These are phyloP conservation scores for Anthrax anthrax DNA, from an alignment of 2,888 invertebrate species.

Conservation along the genomic window DNA sequence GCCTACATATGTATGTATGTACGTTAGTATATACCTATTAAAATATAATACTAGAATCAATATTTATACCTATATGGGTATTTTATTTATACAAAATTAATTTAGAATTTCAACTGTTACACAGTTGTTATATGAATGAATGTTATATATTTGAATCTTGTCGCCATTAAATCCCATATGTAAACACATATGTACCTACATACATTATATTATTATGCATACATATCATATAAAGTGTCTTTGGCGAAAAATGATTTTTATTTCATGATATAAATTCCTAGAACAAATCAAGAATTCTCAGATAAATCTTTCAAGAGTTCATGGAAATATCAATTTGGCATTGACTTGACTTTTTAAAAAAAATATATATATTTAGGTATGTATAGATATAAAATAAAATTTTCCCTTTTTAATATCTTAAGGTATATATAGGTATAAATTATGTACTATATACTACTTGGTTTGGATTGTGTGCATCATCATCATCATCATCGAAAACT, in stretches of 20 bases:
- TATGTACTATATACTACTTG: too few relatives aligned
- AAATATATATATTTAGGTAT: neutral
- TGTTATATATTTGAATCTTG: too few relatives aligned
- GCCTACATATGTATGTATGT: slow-evolving; percentile 4
- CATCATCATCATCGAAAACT: too few relatives aligned
- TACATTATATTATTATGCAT: too few relatives aligned
- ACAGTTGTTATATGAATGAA: too few relatives aligned
- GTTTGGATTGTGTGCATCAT: too few relatives aligned
- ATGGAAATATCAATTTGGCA: slow-evolving; percentile 4
- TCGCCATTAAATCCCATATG: too few relatives aligned
- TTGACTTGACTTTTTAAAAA: neutral
- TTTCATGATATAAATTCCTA: slow-evolving; percentile 4
- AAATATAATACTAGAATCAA: neutral
- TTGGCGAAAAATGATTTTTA: neutral
- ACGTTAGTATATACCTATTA: neutral
- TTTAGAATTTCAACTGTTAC: too few relatives aligned
- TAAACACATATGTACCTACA: too few relatives aligned
- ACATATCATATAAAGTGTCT: neutral
- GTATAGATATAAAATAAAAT: neutral
- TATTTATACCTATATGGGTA: too few relatives aligned
- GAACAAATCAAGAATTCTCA: slow-evolving; percentile 6
- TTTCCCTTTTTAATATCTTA: neutral
- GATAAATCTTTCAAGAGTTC: slow-evolving; percentile 6
- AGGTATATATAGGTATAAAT: too few relatives aligned
- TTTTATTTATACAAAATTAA: too few relatives aligned